Percentiles rank a stretch among this genome's conserved stretches.
phyloP scores from a whole-genome alignment of 2,113 vertebrate species.

The Austrofundulus limnaeus region DNA sequence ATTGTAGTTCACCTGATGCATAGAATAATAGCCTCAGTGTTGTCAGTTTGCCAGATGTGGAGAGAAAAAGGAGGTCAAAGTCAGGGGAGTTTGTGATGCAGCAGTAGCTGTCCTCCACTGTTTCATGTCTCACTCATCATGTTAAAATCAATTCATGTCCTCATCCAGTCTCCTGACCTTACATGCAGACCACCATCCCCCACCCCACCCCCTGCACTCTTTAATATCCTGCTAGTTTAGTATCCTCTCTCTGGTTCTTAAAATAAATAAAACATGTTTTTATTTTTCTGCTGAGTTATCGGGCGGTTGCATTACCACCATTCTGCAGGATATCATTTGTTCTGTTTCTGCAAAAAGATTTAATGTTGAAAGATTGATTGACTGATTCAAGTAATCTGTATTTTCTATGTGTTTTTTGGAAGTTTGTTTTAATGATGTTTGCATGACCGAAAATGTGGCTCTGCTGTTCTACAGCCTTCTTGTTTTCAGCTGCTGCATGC shows the following conservation, averaged over 20 bases:
- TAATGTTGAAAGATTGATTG: background rate
- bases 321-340: background rate
- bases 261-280: background rate
- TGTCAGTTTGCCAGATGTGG: slow-evolving; percentile 1
- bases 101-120: background rate
- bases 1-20: slow-evolving; percentile 28
- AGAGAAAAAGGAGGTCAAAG: background rate
- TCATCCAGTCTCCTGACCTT: background rate
- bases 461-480: background rate
- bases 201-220: background rate
- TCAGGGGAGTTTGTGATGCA: background rate
- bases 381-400: background rate
- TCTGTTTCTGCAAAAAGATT: background rate
- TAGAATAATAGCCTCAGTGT: slow-evolving; percentile 1
- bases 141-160: background rate
- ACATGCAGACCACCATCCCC: background rate
- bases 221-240: background rate
- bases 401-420: background rate
- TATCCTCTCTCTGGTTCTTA: background rate
- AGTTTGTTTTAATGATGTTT: background rate
- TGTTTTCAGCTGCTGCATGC: background rate
- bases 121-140: slow-evolving; percentile 4
- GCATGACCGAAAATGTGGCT: background rate
- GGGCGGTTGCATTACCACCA: too few species aligned
- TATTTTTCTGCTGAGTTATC: slow-evolving; percentile 16